Evolutionary conservation across 2,888 invertebrate species (phyloP), one percentile per base, ranked within the genome.

Genomic region (Conops quadrifasciatus): DNA sequence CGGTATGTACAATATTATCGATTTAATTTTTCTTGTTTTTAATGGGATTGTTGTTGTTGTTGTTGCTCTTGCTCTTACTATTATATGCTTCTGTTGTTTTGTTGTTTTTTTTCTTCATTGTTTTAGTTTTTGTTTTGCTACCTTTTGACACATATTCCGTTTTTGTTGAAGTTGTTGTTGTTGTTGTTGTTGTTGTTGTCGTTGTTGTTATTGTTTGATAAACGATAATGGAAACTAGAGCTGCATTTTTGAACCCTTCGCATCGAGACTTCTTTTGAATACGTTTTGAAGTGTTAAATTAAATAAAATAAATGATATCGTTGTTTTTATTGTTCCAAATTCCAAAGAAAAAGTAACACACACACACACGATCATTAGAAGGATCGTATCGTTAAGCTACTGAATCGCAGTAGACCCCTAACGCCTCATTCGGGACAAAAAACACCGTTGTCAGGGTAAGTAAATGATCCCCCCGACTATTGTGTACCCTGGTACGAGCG

Each of bases 251-350:
- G 13, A 58, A 28, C 5, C 58, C 26, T 24, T 43, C 21, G 63
- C 26, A 24, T 43, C 45, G 24, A 43, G 24, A 63, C n/a, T 16
- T 26, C 16, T 58, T 21, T 62, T 62, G 68, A 60, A 7, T 36
- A 9, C 62, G 49, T 60, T 36, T 21, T 68, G 68, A 62, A 68
- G 68, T 68, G 68, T 51, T 51, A 68, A 62, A n/a, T 47, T n/a
- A 67, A 68, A 62, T 43, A 68, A 51, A 68, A 51, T 62, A 62
- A 68, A 68, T 68, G 68, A 68, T 30, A 21, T 68, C 30, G 30
- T 16, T 19, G 28, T 62, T 4, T 28, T 28, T 16, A 58, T 58
- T 58, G 28, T 26, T 58, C 15, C 24, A 15, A 15, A 26, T 58
- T 16, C 58, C 58, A 36, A 36, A 36, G 58, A 28, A 26, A 58